Evolutionary conservation across 2,888 invertebrate genomes (phyloP), one percentile per base, ranked within the genome.

Genomic region (Gibbula magus): DNA sequence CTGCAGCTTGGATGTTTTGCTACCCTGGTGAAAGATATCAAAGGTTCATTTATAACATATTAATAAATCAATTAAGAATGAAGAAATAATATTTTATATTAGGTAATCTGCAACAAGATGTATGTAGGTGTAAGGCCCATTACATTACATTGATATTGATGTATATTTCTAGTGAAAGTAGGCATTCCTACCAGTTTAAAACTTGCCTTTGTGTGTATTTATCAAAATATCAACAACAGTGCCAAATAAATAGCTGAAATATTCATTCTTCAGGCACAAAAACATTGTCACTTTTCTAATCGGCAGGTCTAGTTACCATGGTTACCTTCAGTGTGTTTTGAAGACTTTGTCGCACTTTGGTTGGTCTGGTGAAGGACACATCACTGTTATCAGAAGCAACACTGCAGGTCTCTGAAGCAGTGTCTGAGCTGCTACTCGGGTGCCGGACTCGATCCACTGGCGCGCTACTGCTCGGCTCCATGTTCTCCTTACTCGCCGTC

Each of bases 331-430:
- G 54, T 22, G 29, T 53, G 56, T 61, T 22, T n/a, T 61, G 73
- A 10, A 51, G 79, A 51, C 32, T 66, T 8, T 20, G 8, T 52
- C 53, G 73, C 4, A 54, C 16, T 39, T 56, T 51, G 45, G 10
- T 35, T 32, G 39, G 51, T 35, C 53, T 56, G 29, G 81, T 74
- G 5, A 51, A 29, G n/a, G 79, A 67, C 20, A 73, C 39, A 56
- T 80, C 80, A 67, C 78, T 83, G 32, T 54, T 75, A 45, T 83
- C 83, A 8, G 83, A 83, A 2, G 81, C 75, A 16, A 81, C 61
- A 78, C 83, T 83, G 73, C 79, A 66, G 0, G 75, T 76, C 22
- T 75, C 54, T 18, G 75, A 75, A n/a, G 52, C 29, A 10, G 32
- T 54, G 29, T 53, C 75, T 8, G 53, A 53, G n/a, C 25, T 29